phyloP scores from a whole-genome alignment of 2,797 vertebrate species.

The Scyliorhinus canicula region DNA sequence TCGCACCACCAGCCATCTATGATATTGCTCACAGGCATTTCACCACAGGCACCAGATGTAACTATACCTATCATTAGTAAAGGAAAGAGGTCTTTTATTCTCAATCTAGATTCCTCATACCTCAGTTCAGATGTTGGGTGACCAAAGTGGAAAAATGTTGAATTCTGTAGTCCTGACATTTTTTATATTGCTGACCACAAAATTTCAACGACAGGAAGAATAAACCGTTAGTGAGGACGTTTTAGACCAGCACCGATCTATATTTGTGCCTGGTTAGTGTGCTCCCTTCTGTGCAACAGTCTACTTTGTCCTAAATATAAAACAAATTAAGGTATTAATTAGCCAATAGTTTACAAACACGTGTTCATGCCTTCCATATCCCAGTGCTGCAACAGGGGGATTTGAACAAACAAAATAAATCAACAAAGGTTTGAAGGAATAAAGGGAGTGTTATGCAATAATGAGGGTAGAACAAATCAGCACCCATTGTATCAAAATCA shows the following conservation, averaged over 20 bases:
- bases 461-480: background rate
- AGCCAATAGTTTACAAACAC: background rate
- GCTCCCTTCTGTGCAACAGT: background rate
- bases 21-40: no score
- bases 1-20: no score
- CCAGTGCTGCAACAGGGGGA: background rate
- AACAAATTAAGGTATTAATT: background rate
- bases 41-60: background rate
- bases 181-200: background rate
- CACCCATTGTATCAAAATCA: background rate
- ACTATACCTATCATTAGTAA: background rate
- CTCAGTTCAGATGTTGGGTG: background rate
- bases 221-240: background rate
- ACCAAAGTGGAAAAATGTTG: background rate
- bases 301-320: background rate
- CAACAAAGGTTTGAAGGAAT: background rate
- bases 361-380: background rate
- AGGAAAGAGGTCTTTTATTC: background rate
- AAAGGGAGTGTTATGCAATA: background rate
- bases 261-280: background rate
- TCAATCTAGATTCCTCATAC: background rate
- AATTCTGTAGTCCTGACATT: background rate
- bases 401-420: background rate
- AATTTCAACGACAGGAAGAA: background rate
- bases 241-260: background rate